Evolutionary conservation across 2,113 vertebrate genomes (phyloP), one percentile per base, ranked within the genome.

Genomic region (Clupea harengus): DNA sequence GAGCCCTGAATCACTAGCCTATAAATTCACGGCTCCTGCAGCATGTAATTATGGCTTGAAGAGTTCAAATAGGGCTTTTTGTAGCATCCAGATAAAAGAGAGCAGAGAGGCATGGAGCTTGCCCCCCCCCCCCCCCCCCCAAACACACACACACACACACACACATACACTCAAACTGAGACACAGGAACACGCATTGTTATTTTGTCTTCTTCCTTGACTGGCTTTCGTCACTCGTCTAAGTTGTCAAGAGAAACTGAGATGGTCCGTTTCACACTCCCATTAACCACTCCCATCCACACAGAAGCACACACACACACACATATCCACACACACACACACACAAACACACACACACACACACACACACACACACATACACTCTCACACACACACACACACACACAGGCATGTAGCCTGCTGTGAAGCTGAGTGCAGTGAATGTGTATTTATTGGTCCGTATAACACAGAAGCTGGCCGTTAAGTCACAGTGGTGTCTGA

Each of bases 241-340:
- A 9, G 22, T n/a, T 72, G 64, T 72, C 25, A 39, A 39, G 5
- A 39, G 72, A 32, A 78, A 78, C 39, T 78, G 72, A 39, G 28
- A 72, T 72, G 64, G 64, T 72, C 60, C n/a, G 2, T 64, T 64
- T 64, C 50, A 25, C 2, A 75, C 28, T 39, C 28, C 72, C 72
- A 18, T 45, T 0, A 39, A 13, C 39, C 25, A 4, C 25, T 6
- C 13, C 25, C n/a, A 72, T 28, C 4, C 25, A 72, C 4, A 22
- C 54, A 57, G 18, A 57, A 4, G 6, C 54, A 60, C 54, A 72
- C 10, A 72, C n/a, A 72, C 64, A 72, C 64, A 72, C 54, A 60
- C 85, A 83, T 20, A 81, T 44, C 80, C 45, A 82, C 81, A 46
- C 81, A 86, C 49, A 45, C 64, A 72, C 45, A 50, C 20, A 81